Base-by-base conservation (phyloP, 2,113 vertebrate genomes). In the Noturus placidus region DNA sequence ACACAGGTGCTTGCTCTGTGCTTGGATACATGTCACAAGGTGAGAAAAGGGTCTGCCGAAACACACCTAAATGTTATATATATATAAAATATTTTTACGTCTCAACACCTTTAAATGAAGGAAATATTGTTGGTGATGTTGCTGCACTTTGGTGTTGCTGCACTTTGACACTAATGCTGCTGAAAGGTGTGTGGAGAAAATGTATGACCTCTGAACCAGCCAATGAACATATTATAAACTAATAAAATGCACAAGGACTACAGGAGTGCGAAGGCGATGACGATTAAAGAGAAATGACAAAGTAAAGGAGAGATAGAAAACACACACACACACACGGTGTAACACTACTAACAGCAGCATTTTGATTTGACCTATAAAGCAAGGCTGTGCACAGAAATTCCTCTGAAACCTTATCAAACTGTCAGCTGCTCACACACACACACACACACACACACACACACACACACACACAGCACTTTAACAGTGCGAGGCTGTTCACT, bases 391-490 rank as follows among this genome's bases (percentile, higher is more conserved):
- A 15, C 22, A 42, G 59, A 19, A 84, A 65, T 65, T 83, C 83
- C 61, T 82, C 87, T 22, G 5, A 69, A 69, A 61, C 30, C 56
- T 78, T 85, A 84, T 87, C 77, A 87, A 70, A 87, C 65, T 54
- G 30, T 63, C 88, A 89, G 86, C 61, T 83, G 25, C 61, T 19
- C 35, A 35, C 61, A 42, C 38, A 76, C 86, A 82, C 38, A 30
- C 84, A 67, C 63, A 84, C 86, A 87, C 83, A 89, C 86, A 85
- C 79, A 87, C 86, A 81, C 76, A 80, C 85, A 52, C 61, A 69
- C 25, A 57, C 61, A 52, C 77, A 59, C 78, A 81, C 30, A 61
- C 30, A 80, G 19, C 83, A 70, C 81, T 46, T 83, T 54, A 82
- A 85, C 76, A 22, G 19, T 38, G 22, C 46, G 38, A 30, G 56